Evolutionary conservation across 1,140 invertebrate species (phyloP).

Genomic region (Archivesica marissinica): DNA sequence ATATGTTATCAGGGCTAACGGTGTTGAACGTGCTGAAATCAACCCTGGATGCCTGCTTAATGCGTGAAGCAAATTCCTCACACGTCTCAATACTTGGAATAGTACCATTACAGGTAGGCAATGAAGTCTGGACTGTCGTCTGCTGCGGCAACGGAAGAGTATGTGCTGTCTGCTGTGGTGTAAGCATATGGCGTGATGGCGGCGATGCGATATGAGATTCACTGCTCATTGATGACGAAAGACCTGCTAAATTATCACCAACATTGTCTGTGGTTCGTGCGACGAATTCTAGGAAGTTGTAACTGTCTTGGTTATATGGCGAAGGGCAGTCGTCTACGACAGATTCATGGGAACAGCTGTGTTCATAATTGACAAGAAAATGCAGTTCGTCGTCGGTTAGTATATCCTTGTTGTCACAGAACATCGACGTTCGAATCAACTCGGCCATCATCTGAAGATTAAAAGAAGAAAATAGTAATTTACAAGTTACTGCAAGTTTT

Average conservation of each 20-base stretch:
- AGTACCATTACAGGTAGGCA: not conserved
- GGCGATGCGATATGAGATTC: too few relatives aligned
- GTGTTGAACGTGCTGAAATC: conserved; percentile 5
- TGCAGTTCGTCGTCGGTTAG: not conserved
- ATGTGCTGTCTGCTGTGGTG: not conserved
- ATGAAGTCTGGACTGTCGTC: not conserved
- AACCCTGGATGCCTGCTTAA: conserved; percentile 3
- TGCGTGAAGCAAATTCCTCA: conserved; percentile 10
- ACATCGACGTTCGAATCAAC: conserved; percentile 20
- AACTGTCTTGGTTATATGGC: too few relatives aligned
- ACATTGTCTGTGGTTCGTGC: not conserved
- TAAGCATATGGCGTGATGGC: not conserved
- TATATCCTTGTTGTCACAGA: conserved; percentile 12
- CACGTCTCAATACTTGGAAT: not conserved
- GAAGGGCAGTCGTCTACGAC: not conserved
- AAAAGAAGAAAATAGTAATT: too few relatives aligned
- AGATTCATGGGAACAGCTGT: not conserved
- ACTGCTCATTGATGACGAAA: not conserved
- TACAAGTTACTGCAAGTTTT: too few relatives aligned
- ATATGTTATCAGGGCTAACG: not conserved
- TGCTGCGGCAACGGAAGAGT: not conserved
- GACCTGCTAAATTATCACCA: not conserved
- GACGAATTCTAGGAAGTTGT: not conserved
- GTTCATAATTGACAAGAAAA: not conserved
- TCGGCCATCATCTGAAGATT: conserved; percentile 34